These are phyloP conservation scores for Branchipolynoe longqiensis DNA, from an alignment of 2,888 invertebrate genomes.

Conservation along the genomic window DNA sequence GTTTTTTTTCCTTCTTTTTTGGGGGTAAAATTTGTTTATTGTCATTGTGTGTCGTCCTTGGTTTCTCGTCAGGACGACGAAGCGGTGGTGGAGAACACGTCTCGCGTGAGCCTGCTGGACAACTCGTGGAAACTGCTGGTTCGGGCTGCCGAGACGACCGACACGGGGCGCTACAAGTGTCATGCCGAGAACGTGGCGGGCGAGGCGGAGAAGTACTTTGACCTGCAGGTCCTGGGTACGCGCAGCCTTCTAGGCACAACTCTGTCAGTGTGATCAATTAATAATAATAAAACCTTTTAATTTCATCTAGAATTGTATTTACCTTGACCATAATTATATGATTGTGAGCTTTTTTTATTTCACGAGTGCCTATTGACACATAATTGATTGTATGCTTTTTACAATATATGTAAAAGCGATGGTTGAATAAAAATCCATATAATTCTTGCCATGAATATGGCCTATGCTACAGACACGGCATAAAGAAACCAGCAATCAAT, in stretches of 20 bases:
- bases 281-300: no score
- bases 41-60: background rate
- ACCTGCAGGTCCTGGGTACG: conserved; percentile 85
- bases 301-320: no score
- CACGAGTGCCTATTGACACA: no score
- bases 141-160: conserved; percentile 68
- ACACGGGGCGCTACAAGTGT: conserved; percentile 83
- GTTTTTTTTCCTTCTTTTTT: background rate
- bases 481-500: no score
- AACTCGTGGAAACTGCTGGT: conserved; percentile 76
- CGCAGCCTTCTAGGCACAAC: conserved; percentile 65
- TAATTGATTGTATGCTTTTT: no score
- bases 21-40: background rate
- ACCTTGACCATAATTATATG: no score
- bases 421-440: no score
- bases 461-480: no score
- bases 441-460: no score
- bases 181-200: conserved; percentile 85
- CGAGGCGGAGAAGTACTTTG: conserved; percentile 77
- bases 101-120: conserved; percentile 67
- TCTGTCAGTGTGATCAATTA: no score
- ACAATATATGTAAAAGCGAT: no score
- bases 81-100: background rate
- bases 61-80: conserved; percentile 38
- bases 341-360: no score